A percentile compares a stretch with the other conserved stretches of the same genome.
Conservation (phyloP, 53 echinoderm and acorn worm genomes). For the Patiria pectinifera region DNA sequence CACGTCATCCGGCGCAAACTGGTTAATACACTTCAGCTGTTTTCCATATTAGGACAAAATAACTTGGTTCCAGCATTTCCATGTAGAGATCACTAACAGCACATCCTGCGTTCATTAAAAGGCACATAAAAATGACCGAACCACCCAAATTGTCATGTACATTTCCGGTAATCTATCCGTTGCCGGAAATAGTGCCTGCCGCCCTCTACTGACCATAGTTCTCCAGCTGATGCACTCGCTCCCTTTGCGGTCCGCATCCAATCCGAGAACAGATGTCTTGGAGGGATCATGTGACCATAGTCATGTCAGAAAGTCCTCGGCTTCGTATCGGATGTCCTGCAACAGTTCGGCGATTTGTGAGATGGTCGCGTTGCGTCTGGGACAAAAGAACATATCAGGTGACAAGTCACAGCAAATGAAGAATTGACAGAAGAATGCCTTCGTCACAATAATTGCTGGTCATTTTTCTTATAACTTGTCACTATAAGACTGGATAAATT, state of each 20-base stretch:
- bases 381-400: not conserved
- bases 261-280: not conserved
- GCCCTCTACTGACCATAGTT: constrained; percentile 1
- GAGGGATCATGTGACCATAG: not conserved
- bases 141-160: too few relatives aligned
- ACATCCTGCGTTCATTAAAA: too few relatives aligned
- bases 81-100: too few relatives aligned
- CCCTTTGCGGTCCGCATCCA: not conserved
- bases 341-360: constrained; percentile 79
- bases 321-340: constrained; percentile 89
- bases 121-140: too few relatives aligned
- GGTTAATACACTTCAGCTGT: too few relatives aligned
- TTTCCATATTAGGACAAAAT: too few relatives aligned
- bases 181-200: not conserved
- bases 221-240: not conserved
- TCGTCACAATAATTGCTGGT: too few relatives aligned
- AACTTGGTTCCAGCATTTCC: too few relatives aligned
- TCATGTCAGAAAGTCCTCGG: constrained; percentile 74
- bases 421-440: not conserved
- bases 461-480: too few relatives aligned
- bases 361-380: constrained; percentile 71
- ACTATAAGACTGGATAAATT: too few relatives aligned
- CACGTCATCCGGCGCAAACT: too few relatives aligned
- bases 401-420: not conserved
- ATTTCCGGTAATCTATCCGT: not conserved